Conservation (phyloP, 2,113 vertebrate species). For the Cricetomys ansorgei region DNA sequence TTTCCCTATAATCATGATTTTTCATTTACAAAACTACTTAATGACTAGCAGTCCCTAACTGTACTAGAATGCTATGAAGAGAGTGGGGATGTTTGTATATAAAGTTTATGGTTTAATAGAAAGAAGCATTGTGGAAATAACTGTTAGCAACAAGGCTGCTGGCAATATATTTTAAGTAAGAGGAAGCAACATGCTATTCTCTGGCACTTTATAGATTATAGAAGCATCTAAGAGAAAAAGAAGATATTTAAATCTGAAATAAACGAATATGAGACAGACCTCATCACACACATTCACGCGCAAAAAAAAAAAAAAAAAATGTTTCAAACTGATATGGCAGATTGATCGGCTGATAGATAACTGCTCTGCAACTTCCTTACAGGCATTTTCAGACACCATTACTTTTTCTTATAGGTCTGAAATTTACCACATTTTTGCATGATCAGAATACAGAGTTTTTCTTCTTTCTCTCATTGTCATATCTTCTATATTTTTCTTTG, state of each 20-base stretch:
- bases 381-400: not conserved
- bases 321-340: not conserved
- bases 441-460: not conserved
- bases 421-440: not conserved
- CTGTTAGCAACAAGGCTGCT: not conserved
- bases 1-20: not conserved
- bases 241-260: not conserved
- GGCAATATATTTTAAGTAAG: not conserved
- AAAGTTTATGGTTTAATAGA: slow-evolving; percentile 37
- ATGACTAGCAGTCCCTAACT: slow-evolving; percentile 30
- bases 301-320: too few relatives aligned
- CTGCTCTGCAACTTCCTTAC: not conserved
- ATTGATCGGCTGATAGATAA: not conserved
- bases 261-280: not conserved
- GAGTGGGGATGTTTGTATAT: slow-evolving; percentile 14
- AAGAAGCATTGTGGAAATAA: slow-evolving; percentile 56
- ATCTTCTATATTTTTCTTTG: not conserved
- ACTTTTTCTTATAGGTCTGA: not conserved
- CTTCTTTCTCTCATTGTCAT: not conserved
- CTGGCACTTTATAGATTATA: slow-evolving; percentile 3
- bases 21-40: slow-evolving; percentile 39
- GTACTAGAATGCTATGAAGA: slow-evolving; percentile 6
- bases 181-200: not conserved
- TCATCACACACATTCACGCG: too few relatives aligned
- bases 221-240: not conserved